These are phyloP conservation scores for Pedetes capensis DNA, from an alignment of 2,113 vertebrate species.

Conservation along the genomic window DNA sequence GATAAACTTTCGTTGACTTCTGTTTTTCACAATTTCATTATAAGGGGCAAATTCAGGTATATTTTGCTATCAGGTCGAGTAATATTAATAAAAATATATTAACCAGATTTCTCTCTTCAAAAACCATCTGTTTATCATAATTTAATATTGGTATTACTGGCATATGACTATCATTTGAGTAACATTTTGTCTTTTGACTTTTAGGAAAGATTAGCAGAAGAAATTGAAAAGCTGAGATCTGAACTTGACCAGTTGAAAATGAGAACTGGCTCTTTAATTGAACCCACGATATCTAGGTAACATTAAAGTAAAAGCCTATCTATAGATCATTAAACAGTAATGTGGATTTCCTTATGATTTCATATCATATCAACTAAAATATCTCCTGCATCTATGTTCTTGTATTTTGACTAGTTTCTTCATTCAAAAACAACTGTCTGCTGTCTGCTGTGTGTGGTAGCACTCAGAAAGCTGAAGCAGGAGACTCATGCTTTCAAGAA, in stretches of 20 bases:
- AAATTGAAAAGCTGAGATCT: constrained; percentile 95
- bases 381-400: too few species aligned
- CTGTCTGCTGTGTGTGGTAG: too few species aligned
- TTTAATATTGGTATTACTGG: not conserved
- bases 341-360: not conserved
- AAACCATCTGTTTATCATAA: not conserved
- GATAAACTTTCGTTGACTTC: not conserved
- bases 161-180: not conserved
- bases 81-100: not conserved
- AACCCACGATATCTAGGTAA: constrained; percentile 95
- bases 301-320: constrained; percentile 34
- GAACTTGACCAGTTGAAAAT: constrained; percentile 96
- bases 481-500: too few species aligned
- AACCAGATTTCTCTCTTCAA: not conserved
- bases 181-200: constrained; percentile 58
- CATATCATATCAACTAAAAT: not conserved
- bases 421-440: too few species aligned
- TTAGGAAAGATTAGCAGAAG: constrained; percentile 94
- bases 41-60: not conserved
- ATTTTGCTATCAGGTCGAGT: not conserved
- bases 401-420: not conserved
- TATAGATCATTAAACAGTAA: not conserved
- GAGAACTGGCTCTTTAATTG: constrained; percentile 94
- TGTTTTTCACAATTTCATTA: not conserved
- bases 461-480: too few species aligned